Base-by-base conservation (phyloP, 1,140 invertebrate genomes). In the Penaeus indicus region DNA sequence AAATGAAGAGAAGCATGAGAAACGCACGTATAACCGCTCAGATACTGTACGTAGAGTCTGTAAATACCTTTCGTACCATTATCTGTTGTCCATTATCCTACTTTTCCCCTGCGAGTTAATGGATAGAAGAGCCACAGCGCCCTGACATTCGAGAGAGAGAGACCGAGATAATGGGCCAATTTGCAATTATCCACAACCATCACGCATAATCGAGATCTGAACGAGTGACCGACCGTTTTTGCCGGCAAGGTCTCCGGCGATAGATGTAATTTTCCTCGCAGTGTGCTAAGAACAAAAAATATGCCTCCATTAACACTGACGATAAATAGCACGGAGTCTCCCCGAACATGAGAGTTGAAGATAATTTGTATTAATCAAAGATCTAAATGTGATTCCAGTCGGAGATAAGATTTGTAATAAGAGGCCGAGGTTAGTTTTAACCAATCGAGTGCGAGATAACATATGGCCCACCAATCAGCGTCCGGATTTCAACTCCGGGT, bases 201-300 rank as follows among this genome's bases (percentile, higher is more conserved):
- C 69, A 75, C 69, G 69, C 27, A 75, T 75, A 75, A 75, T 75
- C 38, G 27, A 38, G 69, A 75, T 75, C 25, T 27, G n/a, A 75
- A 38, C 69, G 38, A 75, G 25, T 75, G 69, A 75, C 69, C 69
- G 69, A 75, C 27, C n/a, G 69, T 75, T 75, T 75, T 27, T 75
- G 27, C 10, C n/a, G 27, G 69, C 69, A 38, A 75, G 69, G 47
- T 54, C 47, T 54, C 47, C 13, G 47, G 47, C 47, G 47, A 54
- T 54, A 54, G 47, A 54, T 54, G 47, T 75, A 75, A 75, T 75
- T 75, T 75, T 75, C 69, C 69, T 16, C 69, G 25, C 38, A 32
- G 69, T 75, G 69, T 75, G 69, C 69, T 75, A 75, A 75, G 69
- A 75, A 75, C 69, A 75, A 75, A 75, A 75, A 75, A 75, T 75